Conservation (phyloP, 2,888 invertebrate genomes). For the Acronicta leporina region DNA sequence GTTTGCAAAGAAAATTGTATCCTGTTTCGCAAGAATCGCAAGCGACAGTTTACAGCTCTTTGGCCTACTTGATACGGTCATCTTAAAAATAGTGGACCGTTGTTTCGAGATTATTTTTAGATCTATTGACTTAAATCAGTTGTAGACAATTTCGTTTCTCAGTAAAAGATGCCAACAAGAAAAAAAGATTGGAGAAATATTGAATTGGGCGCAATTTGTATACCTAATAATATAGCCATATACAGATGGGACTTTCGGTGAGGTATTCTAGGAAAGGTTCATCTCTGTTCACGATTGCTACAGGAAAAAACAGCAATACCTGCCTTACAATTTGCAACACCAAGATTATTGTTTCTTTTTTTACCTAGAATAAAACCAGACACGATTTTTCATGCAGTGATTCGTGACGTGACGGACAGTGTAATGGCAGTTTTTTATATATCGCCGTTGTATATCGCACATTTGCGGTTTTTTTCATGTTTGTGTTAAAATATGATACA, state of each 20-base stretch:
- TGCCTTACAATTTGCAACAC: conserved; percentile 25
- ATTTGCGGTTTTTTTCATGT: conserved; percentile 24
- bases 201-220: not conserved
- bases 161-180: not conserved
- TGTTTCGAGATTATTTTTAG: conserved; percentile 14
- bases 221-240: not conserved
- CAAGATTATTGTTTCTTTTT: conserved; percentile 20
- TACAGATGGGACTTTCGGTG: conserved; percentile 1
- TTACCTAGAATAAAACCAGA: conserved; percentile 18
- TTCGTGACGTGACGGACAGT: conserved; percentile 54
- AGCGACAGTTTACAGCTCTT: conserved; percentile 35
- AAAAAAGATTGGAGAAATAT: not conserved
- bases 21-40: conserved; percentile 38
- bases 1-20: conserved; percentile 15
- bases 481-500: too few species aligned
- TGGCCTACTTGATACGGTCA: conserved; percentile 43
- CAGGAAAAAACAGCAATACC: conserved; percentile 5
- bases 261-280: conserved; percentile 23
- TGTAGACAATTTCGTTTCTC: not conserved
- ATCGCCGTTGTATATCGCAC: conserved; percentile 27
- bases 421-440: conserved; percentile 38
- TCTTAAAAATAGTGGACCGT: conserved; percentile 22
- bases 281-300: not conserved
- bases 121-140: conserved; percentile 28
- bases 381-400: conserved; percentile 45